Base-by-base conservation (phyloP, 37 sponge, comb jelly and placozoan genomes). In the Theonella swinhoei region DNA sequence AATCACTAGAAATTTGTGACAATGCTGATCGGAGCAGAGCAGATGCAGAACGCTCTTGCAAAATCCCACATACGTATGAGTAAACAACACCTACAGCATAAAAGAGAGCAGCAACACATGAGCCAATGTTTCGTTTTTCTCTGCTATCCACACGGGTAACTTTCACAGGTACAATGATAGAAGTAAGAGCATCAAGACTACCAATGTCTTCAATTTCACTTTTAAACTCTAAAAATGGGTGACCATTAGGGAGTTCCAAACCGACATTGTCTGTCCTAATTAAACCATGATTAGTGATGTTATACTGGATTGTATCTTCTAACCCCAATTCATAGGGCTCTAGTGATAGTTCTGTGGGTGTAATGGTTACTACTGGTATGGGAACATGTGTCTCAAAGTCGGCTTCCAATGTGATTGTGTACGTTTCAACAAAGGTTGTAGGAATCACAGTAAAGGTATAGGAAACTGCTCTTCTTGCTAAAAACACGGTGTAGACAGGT, bases 381-480 rank as follows among this genome's bases (percentile, higher is more conserved):
- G 84, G 84, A 3, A 83, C 84, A 65, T 75, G 34, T 39, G 84
- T 83, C 36, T 66, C 84, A 75, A 83, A 83, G 28, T 83, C 84
- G 26, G 84, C 76, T 35, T 83, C 84, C 30, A 83, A 0, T 1
- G 76, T 66, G 23, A 83, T 14, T 19, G 35, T n/a, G 39, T 83
- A 83, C 8, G 76, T 83, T 33, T 83, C 84, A 37, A 65, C 76
- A 65, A 75, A 68, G 19, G 47, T 66, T 17, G 33, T 36, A 1
- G 75, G 84, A 31, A 64, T 75, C 3, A 83, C 84, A 83, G 75
- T 83, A 68, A 74, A 83, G 3, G 61, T 75, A 25, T 75, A 75
- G 5, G 61, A 75, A 22, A 83, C 84, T 64, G 84, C 68, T 65
- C 73, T 74, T 65, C 84, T 83, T 42, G 62, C 33, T 8, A 83